A percentile compares a stretch with the other conserved stretches of the same genome.
These are phyloP conservation scores for Anomalospiza imberbis DNA, from an alignment of 2,797 vertebrate species.

Conservation along the genomic window DNA sequence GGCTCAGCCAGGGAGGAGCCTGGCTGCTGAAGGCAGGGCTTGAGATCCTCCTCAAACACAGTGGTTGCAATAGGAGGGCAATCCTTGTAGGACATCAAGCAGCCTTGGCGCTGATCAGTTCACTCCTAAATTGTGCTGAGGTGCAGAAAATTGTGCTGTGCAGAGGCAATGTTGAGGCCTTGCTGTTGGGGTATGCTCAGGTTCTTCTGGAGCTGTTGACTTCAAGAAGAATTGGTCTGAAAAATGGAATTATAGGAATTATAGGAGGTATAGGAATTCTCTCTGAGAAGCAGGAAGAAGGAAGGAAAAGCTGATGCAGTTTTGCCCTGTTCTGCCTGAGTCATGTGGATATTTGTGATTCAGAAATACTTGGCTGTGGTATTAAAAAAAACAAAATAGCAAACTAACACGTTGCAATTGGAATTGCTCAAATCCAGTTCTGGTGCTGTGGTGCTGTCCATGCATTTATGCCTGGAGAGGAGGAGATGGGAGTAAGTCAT, in stretches of 20 bases:
- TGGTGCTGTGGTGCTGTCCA: neutral
- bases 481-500: neutral
- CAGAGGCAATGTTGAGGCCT: neutral
- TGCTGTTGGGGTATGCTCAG: neutral
- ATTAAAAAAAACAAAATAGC: neutral
- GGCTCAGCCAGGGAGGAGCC: neutral
- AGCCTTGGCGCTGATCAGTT: neutral
- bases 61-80: neutral
- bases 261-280: neutral
- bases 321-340: neutral
- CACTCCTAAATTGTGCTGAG: neutral
- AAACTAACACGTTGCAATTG: neutral
- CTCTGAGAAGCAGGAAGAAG: neutral
- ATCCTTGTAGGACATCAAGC: neutral
- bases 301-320: neutral
- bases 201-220: neutral
- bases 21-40: neutral
- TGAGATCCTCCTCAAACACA: neutral
- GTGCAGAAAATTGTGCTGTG: neutral
- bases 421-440: neutral
- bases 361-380: neutral
- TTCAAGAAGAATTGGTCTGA: neutral
- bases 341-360: accelerated
- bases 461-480: neutral
- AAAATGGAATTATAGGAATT: neutral